A percentile compares a stretch with the other conserved stretches of the same genome.
Conservation (phyloP, 2,113 vertebrate genomes). For the Ciconia boyciana region DNA sequence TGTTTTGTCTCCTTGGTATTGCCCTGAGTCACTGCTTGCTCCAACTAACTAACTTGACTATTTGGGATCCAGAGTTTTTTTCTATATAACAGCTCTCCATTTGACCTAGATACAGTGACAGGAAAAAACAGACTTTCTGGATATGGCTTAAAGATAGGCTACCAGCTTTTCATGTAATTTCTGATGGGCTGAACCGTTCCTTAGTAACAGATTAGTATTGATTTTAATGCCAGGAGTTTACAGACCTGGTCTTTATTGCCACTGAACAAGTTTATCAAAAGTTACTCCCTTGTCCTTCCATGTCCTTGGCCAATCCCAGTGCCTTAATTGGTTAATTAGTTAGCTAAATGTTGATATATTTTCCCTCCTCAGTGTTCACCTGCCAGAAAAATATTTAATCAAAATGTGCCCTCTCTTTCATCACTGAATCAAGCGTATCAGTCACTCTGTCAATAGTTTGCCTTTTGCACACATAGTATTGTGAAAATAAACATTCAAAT, state of each 20-base stretch:
- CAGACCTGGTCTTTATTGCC: background rate
- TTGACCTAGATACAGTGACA: background rate
- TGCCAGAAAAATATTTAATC: background rate
- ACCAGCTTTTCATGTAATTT: background rate
- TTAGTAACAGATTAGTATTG: background rate
- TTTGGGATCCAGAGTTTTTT: background rate
- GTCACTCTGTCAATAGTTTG: background rate
- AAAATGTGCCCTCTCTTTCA: background rate
- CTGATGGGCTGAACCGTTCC: background rate
- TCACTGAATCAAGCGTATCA: background rate
- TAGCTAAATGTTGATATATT: background rate
- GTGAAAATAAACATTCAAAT: background rate
- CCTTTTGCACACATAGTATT: background rate
- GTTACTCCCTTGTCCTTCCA: background rate
- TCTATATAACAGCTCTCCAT: background rate
- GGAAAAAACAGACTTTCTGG: background rate
- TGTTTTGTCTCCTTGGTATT: background rate
- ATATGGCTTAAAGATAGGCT: background rate
- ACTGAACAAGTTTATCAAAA: background rate
- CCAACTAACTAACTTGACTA: background rate
- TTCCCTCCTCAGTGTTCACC: background rate
- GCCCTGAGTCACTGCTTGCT: background rate
- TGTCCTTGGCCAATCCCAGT: background rate
- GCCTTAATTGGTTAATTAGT: background rate
- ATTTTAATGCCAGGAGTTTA: background rate